Percentiles rank a stretch among this genome's conserved stretches.
Conservation (phyloP, 2,888 invertebrate species). For the Perizoma affinitatum region DNA sequence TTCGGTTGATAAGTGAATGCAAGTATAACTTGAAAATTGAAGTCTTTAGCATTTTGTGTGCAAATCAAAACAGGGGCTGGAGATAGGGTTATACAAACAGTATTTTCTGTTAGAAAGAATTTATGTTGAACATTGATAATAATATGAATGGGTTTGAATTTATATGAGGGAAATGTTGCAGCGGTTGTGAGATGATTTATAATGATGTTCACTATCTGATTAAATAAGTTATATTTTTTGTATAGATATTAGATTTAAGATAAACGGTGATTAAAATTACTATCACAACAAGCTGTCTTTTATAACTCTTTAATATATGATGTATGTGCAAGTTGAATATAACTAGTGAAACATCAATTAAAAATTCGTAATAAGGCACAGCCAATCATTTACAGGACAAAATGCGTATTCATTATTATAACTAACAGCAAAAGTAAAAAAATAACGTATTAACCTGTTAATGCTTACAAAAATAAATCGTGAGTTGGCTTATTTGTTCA, state of each 20-base stretch:
- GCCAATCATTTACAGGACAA: constrained; percentile 51
- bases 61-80: constrained; percentile 4
- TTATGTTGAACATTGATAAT: constrained; percentile 67
- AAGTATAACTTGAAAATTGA: no score
- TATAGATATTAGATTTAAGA: constrained; percentile 80
- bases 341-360: constrained; percentile 1
- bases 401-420: neutral
- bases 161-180: constrained; percentile 76
- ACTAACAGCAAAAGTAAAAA: constrained; percentile 12
- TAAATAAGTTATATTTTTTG: constrained; percentile 83
- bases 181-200: constrained; percentile 84
- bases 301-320: constrained; percentile 1
- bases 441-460: constrained; percentile 33
- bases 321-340: constrained; percentile 1
- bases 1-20: no score
- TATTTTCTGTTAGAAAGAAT: constrained; percentile 57
- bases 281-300: constrained; percentile 52
- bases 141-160: constrained; percentile 71
- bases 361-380: constrained; percentile 49
- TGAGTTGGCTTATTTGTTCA: constrained; percentile 73
- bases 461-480: constrained; percentile 28
- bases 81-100: constrained; percentile 36
- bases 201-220: constrained; percentile 81
- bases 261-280: constrained; percentile 78
- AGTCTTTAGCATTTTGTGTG: no score